These are phyloP conservation scores for Aptenodytes patagonicus DNA, from an alignment of 2,113 vertebrate genomes.

Conservation along the genomic window DNA sequence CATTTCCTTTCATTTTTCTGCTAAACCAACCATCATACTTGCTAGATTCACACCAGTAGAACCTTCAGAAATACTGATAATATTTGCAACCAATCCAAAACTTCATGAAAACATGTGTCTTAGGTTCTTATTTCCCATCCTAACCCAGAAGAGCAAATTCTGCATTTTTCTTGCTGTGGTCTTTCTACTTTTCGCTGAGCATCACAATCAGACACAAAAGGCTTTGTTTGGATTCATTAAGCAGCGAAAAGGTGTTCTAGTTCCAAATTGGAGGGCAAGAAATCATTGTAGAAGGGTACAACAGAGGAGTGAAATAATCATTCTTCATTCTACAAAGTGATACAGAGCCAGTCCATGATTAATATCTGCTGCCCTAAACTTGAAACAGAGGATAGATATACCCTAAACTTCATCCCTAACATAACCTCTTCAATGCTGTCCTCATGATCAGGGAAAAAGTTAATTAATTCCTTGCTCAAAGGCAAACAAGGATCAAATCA, in stretches of 20 bases:
- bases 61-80: neutral
- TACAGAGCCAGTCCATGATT: neutral
- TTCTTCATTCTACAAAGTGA: neutral
- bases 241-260: neutral
- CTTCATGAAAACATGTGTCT: neutral
- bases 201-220: neutral
- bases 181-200: neutral
- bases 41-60: neutral
- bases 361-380: neutral
- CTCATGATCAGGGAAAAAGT: neutral
- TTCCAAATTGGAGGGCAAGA: neutral
- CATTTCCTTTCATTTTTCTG: neutral
- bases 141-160: neutral
- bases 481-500: neutral
- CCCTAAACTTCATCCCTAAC: neutral
- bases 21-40: neutral
- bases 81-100: neutral
- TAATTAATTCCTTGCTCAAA: neutral
- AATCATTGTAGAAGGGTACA: neutral
- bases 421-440: neutral
- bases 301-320: neutral
- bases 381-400: neutral
- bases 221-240: neutral
- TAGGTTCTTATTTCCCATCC: neutral
- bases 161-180: neutral